Evolutionary conservation across 1,140 invertebrate genomes (phyloP), one percentile per base, ranked within the genome.

Genomic region (Lordiphosa stackelbergi): DNA sequence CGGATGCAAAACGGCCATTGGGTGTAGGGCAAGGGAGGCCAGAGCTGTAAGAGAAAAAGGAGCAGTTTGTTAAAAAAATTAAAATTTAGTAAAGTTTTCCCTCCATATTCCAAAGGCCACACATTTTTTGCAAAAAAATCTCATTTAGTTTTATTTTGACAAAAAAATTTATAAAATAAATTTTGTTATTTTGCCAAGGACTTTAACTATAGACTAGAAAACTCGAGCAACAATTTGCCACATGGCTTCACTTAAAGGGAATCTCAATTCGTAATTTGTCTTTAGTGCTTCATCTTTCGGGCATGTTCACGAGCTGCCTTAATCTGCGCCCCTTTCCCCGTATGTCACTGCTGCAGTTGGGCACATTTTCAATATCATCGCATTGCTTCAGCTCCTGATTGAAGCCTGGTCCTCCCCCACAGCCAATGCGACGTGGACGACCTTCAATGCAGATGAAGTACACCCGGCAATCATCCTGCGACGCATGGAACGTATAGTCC

Each of bases 371-470:
- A 11, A 92, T 91, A 31, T 91, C 93, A 60, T 95, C 95, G 79
- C 96, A 97, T 35, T 90, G 88, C 40, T 92, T 91, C 7, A 91
- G 92, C 2, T 92, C 81, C 13, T 95, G 93, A 64, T 96, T 96
- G 88, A 94, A 97, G 94, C 95, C 16, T 91, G 90, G 62, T 93
- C 94, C 59, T 93, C n/a, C 91, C 7, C 93, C 93, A 73, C 96
- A 97, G 41, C 91, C 91, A 52, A 93, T 91, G 22, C 93, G 85
- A 2, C 89, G 78, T 0, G 95, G 95, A 40, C 90, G 91, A 19
- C 90, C 90, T 46, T 94, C 92, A 4, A 96, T 90, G 78, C 95
- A 97, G 8, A 96, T 88, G 88, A 93, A 97, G 83, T 95, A 96
- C 66, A 91, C 91, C 66, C 94, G 92, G 83, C 95, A 96, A 72